Evolutionary conservation across 2,113 vertebrate genomes (phyloP).

Genomic region (Peromyscus polionotus): DNA sequence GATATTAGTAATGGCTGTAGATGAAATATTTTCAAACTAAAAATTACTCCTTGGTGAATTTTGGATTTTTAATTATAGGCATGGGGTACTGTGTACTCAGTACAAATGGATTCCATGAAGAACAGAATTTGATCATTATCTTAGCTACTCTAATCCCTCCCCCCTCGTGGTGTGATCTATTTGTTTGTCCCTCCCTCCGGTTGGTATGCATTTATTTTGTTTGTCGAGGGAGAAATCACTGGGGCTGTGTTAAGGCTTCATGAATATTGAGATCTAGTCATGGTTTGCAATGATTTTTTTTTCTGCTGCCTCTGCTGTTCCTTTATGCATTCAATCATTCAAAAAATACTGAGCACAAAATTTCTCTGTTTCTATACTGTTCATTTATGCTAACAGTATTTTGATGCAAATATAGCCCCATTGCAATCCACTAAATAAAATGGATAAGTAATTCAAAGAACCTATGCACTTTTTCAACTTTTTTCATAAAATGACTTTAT

Average conservation of each 20-base stretch:
- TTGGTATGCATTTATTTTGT: background rate
- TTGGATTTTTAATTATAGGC: slow-evolving; percentile 34
- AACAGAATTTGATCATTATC: background rate
- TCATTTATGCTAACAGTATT: slow-evolving; percentile 24
- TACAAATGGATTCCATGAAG: background rate
- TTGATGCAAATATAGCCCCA: slow-evolving; percentile 53
- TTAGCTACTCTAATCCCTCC: background rate
- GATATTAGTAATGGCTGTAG: background rate
- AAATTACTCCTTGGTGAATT: background rate
- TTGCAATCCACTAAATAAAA: slow-evolving; percentile 69
- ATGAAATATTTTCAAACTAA: background rate
- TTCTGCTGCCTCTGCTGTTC: background rate
- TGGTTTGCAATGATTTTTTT: background rate
- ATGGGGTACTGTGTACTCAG: background rate
- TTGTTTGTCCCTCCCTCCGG: background rate
- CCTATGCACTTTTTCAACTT: slow-evolving; percentile 64
- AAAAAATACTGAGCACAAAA: background rate
- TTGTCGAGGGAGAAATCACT: background rate
- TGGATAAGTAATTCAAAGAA: background rate
- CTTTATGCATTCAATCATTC: background rate
- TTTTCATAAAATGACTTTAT: slow-evolving; percentile 49
- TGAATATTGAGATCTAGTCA: background rate
- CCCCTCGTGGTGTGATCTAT: background rate
- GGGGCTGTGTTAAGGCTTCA: background rate
- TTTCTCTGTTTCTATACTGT: background rate